Percentiles rank a stretch among this genome's conserved stretches.
These are phyloP conservation scores for Magallana ariakensis DNA, from an alignment of 1,140 invertebrate species.

Conservation along the genomic window DNA sequence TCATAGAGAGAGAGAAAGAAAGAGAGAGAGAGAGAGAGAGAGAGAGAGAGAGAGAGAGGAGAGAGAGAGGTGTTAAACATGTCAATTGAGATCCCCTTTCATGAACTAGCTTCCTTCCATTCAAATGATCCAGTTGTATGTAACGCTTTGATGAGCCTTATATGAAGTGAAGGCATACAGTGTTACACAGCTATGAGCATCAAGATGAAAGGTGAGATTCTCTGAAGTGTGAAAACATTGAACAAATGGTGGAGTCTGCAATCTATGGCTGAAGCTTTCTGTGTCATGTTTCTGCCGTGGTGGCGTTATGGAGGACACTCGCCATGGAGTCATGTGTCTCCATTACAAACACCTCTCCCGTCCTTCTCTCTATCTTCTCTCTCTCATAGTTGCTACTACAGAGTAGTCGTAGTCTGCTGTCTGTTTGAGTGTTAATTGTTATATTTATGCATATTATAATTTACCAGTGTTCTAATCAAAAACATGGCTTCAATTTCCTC, in stretches of 20 bases:
- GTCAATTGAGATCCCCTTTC: too few relatives aligned
- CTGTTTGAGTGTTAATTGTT: background rate
- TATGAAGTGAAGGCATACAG: background rate
- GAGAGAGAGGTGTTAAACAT: too few relatives aligned
- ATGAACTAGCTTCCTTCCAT: too few relatives aligned
- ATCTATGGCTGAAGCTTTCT: background rate
- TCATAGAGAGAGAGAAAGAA: too few relatives aligned
- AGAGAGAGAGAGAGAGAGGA: too few relatives aligned
- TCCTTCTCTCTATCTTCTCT: background rate
- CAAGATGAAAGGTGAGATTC: background rate
- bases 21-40: too few relatives aligned
- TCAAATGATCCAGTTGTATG: too few relatives aligned
- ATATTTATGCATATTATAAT: background rate
- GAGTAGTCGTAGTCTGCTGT: background rate
- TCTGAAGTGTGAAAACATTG: conserved; percentile 11
- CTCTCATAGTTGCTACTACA: too few relatives aligned
- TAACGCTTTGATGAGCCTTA: background rate
- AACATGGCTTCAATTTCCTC: too few relatives aligned
- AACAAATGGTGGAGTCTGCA: background rate
- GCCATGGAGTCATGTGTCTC: background rate
- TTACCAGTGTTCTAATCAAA: too few relatives aligned
- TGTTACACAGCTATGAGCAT: background rate
- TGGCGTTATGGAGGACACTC: background rate
- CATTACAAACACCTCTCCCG: background rate
- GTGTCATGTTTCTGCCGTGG: background rate